Conservation (phyloP, 2,797 vertebrate species). For the Natrix natrix region DNA sequence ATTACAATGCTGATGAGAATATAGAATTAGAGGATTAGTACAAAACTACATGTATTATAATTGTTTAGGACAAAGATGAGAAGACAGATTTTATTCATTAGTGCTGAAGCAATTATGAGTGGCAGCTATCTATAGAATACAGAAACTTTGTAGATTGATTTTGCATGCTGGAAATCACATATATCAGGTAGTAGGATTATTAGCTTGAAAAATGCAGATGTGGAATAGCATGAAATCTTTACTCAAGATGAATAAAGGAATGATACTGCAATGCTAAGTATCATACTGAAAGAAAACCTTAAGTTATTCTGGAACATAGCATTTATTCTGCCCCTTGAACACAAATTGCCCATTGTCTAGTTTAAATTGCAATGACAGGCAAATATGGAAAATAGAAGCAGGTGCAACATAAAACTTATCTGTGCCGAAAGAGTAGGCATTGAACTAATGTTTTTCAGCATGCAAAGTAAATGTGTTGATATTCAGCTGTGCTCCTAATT, state of each 20-base stretch:
- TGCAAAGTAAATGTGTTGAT: not conserved
- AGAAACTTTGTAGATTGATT: not conserved
- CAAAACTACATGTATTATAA: slow-evolving; percentile 2
- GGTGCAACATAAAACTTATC: not conserved
- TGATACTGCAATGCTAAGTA: not conserved
- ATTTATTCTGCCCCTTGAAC: not conserved
- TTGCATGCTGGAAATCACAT: not conserved
- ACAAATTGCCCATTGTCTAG: not conserved
- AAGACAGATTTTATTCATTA: fast-evolving
- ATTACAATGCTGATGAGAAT: not conserved
- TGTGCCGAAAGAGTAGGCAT: not conserved
- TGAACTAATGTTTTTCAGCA: not conserved
- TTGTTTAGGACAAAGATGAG: not conserved
- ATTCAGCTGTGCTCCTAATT: not conserved
- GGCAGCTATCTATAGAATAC: not conserved
- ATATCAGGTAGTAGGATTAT: not conserved
- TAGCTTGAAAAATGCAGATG: not conserved
- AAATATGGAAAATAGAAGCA: not conserved
- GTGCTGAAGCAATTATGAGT: not conserved
- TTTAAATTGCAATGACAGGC: not conserved
- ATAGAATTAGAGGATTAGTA: slow-evolving; percentile 17
- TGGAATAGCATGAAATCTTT: not conserved
- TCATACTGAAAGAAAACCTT: not conserved
- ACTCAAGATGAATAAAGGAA: not conserved
- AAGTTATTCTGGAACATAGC: not conserved